Evolutionary conservation across 1,140 invertebrate genomes (phyloP).

Genomic region (Aphelinus certus): DNA sequence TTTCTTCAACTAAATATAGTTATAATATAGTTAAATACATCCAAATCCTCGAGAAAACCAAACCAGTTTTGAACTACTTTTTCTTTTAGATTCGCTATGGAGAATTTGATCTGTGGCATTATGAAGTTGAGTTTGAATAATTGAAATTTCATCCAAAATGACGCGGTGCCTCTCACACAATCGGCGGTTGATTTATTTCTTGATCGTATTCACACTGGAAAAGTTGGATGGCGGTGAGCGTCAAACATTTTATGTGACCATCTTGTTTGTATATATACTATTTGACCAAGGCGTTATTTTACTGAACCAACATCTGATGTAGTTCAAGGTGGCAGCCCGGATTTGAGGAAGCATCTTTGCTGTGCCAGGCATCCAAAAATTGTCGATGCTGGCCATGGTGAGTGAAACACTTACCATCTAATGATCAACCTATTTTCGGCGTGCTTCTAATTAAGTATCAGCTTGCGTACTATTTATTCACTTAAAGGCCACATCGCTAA

Average conservation of each 20-base stretch:
- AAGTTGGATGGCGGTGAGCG: too few species aligned
- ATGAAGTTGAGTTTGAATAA: too few species aligned
- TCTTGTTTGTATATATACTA: too few species aligned
- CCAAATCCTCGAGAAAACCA: neutral
- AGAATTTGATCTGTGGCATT: too few species aligned
- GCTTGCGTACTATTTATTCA: constrained; percentile 5
- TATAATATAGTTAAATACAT: neutral
- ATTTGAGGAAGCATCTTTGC: constrained; percentile 48
- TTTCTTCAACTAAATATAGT: too few species aligned
- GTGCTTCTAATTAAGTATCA: constrained; percentile 21
- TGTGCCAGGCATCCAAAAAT: constrained; percentile 59
- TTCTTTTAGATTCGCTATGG: too few species aligned
- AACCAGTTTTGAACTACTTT: neutral
- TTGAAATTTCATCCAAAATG: too few species aligned
- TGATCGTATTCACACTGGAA: too few species aligned
- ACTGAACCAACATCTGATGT: neutral
- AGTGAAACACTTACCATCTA: constrained; percentile 29
- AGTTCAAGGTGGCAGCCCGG: neutral
- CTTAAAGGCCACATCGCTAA: neutral
- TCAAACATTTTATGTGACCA: too few species aligned
- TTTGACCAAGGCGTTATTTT: too few species aligned
- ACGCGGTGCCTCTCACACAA: too few species aligned
- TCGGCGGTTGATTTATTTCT: too few species aligned
- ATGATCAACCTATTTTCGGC: constrained; percentile 3
- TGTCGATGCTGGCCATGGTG: constrained; percentile 57